Conservation (phyloP, 1,140 invertebrate species). For the Heliconius eleuchia region DNA sequence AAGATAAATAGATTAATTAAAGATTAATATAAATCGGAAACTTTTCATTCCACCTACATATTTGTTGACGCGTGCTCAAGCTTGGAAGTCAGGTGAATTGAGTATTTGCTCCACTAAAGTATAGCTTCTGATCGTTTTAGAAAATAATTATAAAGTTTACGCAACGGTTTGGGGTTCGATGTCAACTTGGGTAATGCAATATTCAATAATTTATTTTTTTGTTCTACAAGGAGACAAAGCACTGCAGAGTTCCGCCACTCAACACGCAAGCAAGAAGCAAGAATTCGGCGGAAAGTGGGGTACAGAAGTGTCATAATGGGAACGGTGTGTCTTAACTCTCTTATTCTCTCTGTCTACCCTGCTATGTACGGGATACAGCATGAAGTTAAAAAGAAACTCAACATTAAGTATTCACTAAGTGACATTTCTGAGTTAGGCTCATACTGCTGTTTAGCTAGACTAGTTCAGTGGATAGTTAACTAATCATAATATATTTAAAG, state of each 20-base stretch:
- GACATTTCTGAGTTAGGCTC: neutral
- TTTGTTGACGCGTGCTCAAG: slow-evolving; percentile 16
- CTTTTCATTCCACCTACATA: slow-evolving; percentile 31
- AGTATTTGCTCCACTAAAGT: neutral
- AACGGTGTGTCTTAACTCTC: too few relatives aligned
- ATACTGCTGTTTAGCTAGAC: slow-evolving; percentile 1
- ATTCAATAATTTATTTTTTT: neutral
- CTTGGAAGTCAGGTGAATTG: slow-evolving; percentile 6
- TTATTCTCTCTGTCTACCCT: too few relatives aligned
- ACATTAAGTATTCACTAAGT: too few relatives aligned
- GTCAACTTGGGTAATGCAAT: too few relatives aligned
- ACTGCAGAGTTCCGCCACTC: neutral
- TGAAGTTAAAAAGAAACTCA: too few relatives aligned
- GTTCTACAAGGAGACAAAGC: neutral
- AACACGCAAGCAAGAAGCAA: neutral
- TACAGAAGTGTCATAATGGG: too few relatives aligned
- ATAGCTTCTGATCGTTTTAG: neutral
- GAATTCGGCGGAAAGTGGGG: too few relatives aligned
- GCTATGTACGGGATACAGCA: too few relatives aligned
- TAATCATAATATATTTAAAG: slow-evolving; percentile 3
- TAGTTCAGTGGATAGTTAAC: slow-evolving; percentile 11
- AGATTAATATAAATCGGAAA: slow-evolving; percentile 25
- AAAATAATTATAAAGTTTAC: neutral
- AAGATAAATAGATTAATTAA: slow-evolving; percentile 13
- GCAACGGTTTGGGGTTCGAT: neutral